Evolutionary conservation across 2,113 vertebrate species (phyloP).

Genomic region (Solenodon paradoxus): DNA sequence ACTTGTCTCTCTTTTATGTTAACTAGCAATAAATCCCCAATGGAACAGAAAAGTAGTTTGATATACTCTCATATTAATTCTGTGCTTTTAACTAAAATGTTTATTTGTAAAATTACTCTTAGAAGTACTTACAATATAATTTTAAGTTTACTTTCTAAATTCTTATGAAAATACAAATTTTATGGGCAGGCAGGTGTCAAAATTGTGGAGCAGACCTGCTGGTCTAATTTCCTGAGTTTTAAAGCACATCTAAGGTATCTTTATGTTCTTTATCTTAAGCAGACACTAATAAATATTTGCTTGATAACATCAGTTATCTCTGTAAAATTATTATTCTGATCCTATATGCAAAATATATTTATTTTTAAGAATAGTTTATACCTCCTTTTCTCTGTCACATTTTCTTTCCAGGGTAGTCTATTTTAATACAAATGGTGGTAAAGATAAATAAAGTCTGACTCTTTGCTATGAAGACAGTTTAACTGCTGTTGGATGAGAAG

Average conservation of each 20-base stretch:
- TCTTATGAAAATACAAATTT: conserved; percentile 47
- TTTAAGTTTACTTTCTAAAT: conserved; percentile 16
- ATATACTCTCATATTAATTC: background rate
- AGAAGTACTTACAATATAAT: conserved; percentile 15
- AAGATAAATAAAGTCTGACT: background rate
- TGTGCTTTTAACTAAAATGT: conserved; percentile 29
- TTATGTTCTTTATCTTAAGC: background rate
- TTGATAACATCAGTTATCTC: background rate
- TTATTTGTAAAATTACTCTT: conserved; percentile 45
- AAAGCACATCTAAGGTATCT: conserved; percentile 2
- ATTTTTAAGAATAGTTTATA: background rate
- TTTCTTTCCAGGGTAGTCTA: background rate
- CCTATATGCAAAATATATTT: background rate
- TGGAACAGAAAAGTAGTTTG: background rate
- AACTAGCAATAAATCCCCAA: conserved; percentile 77
- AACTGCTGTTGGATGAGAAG: background rate
- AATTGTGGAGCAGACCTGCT: background rate
- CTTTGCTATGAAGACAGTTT: conserved; percentile 9
- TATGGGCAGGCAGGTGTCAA: background rate
- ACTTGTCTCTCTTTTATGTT: conserved; percentile 83
- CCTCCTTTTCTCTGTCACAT: background rate
- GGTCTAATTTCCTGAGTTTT: conserved; percentile 5
- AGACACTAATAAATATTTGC: conserved; percentile 2
- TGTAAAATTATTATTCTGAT: background rate
- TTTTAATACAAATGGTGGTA: conserved; percentile 10